Evolutionary conservation across 2,797 vertebrate genomes (phyloP), one percentile per base, ranked within the genome.

Genomic region (Staurois parvus): DNA sequence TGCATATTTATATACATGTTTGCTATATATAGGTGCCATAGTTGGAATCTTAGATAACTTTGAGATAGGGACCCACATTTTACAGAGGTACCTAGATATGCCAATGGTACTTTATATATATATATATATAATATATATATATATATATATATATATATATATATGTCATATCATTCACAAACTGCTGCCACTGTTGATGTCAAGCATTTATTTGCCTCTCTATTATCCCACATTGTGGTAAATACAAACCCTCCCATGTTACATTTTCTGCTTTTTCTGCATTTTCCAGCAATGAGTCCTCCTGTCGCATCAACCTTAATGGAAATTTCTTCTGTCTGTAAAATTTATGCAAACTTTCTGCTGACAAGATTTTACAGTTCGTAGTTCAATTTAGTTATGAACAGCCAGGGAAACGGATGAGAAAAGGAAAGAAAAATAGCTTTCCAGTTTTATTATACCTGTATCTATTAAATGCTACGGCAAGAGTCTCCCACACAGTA

Each of bases 331-430:
- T 73, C 83, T 77, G 69, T 72, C 68, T 72, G 37, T 64, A 64
- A 56, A 59, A 73, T 84, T 56, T 84, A 84, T 84, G 74, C 83
- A 84, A 70, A 77, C 45, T 72, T 84, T 84, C 67, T 84, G 83
- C 83, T 84, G 83, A 84, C 83, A 84, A 79, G 52, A 79, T 84
- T 79, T 84, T 79, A 84, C 76, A 84, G 83, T 84, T 78, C 69
- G 76, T 64, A 79, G 83, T 84, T 84, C 83, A 84, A 73, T 84
- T 84, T 84, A 73, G 83, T 84, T 84, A 67, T 84, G 83, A 79
- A 67, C 76, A 73, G 76, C 34, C 34, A 67, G 37, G 56, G 56
- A 67, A 79, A 69, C 69, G 56, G 68, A 84, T 84, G 83, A 84
- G 76, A 79, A 84, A 79, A 64, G 76, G 52, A 79, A 28, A 76